These are phyloP conservation scores for Yponomeuta sedellus DNA, from an alignment of 2,888 invertebrate species.

Conservation along the genomic window DNA sequence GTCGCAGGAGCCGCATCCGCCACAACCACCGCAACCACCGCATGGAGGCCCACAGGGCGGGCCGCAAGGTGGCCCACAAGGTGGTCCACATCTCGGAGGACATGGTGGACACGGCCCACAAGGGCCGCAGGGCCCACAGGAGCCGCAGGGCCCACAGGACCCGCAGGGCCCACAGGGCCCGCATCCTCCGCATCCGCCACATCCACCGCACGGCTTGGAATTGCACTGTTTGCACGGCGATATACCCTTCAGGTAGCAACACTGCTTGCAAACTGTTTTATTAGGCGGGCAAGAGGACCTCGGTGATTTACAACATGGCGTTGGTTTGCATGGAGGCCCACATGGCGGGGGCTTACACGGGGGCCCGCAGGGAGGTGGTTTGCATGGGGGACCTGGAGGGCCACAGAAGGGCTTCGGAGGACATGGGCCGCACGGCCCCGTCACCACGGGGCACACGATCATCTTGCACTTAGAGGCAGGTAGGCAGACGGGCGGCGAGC, in stretches of 20 bases:
- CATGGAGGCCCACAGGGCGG: not conserved
- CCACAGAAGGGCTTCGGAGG: slow-evolving; percentile 8
- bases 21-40: not conserved
- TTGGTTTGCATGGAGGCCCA: not conserved
- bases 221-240: slow-evolving; percentile 3
- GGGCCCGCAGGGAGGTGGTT: not conserved
- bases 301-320: not conserved
- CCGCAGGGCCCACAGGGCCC: not conserved
- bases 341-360: not conserved
- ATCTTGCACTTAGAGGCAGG: not conserved
- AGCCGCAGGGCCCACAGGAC: not conserved
- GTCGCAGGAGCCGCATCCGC: not conserved
- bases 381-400: not conserved
- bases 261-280: not conserved
- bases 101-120: not conserved
- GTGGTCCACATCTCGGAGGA: not conserved
- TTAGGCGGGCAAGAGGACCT: not conserved
- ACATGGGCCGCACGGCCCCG: slow-evolving; percentile 1
- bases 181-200: not conserved
- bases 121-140: not conserved
- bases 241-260: not conserved
- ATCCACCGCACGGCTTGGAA: not conserved
- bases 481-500: not conserved
- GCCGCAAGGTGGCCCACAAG: not conserved
- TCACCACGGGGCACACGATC: not conserved